phyloP scores from a whole-genome alignment of 2,888 invertebrate species.

The Microctonus hyperodae region DNA sequence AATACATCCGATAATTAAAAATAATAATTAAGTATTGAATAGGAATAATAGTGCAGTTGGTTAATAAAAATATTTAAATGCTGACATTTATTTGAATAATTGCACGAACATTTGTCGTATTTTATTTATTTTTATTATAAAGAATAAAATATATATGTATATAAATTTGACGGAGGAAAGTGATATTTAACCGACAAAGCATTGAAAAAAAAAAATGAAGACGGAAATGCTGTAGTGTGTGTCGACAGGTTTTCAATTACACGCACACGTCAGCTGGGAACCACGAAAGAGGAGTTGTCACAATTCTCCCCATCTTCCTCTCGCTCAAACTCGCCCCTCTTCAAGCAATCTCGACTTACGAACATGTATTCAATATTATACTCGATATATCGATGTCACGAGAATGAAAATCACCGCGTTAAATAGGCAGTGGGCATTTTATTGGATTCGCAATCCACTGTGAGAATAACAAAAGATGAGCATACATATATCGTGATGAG shows the following conservation, averaged over 20 bases:
- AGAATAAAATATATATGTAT: background rate
- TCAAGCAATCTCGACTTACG: constrained; percentile 30
- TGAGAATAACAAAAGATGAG: background rate
- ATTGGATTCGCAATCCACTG: constrained; percentile 20
- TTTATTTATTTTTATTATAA: background rate
- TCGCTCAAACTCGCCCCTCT: background rate
- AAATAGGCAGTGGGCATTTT: constrained; percentile 18
- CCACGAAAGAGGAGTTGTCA: constrained; percentile 28
- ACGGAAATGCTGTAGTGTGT: background rate
- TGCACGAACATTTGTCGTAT: background rate
- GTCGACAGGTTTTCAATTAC: constrained; percentile 23
- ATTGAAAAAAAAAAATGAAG: background rate
- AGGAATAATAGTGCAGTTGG: constrained; percentile 28
- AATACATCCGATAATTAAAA: too few species aligned
- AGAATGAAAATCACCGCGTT: constrained; percentile 19
- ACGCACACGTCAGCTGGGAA: constrained; percentile 25
- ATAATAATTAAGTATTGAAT: background rate
- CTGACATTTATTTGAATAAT: background rate
- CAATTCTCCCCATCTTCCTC: background rate
- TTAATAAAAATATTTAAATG: constrained; percentile 28
- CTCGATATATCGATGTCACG: constrained; percentile 21
- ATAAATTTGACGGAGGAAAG: background rate
- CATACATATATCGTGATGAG: background rate
- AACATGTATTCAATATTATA: constrained; percentile 26
- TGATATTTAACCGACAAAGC: background rate